These are phyloP conservation scores for Anthoscopus minutus DNA, from an alignment of 2,113 vertebrate species.

Conservation along the genomic window DNA sequence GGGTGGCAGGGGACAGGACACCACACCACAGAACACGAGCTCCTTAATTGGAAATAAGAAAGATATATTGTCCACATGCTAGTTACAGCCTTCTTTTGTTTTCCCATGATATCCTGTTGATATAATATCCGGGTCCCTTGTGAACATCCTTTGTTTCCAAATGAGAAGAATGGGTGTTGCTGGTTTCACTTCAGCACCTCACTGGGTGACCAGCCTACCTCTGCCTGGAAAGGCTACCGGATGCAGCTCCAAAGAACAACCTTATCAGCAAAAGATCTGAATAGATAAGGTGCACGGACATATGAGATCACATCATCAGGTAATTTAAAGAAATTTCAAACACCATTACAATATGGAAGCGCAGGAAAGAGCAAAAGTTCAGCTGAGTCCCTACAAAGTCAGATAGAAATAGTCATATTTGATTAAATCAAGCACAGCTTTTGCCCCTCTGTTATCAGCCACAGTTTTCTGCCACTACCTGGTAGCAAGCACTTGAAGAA, in stretches of 20 bases:
- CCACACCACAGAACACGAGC: background rate
- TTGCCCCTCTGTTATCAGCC: background rate
- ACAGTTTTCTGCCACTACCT: background rate
- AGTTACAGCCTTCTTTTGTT: conserved; percentile 31
- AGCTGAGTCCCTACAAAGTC: background rate
- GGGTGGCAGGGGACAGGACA: background rate
- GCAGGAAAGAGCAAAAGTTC: background rate
- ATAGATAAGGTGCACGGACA: background rate
- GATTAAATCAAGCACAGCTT: background rate
- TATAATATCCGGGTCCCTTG: conserved; percentile 5
- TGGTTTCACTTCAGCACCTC: conserved; percentile 33
- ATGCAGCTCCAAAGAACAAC: background rate
- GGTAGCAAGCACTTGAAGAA: background rate
- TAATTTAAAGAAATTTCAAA: background rate
- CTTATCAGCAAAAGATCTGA: conserved; percentile 35
- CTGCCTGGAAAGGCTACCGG: background rate
- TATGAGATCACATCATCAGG: conserved; percentile 36
- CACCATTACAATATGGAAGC: background rate
- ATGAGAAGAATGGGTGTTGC: background rate
- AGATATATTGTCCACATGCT: background rate
- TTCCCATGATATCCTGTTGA: conserved; percentile 45
- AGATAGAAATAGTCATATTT: background rate
- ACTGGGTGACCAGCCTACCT: background rate
- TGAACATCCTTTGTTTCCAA: conserved; percentile 24
- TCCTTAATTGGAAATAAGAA: conserved; percentile 35